Base-by-base conservation (phyloP, 2,797 vertebrate genomes). In the Catharus ustulatus region DNA sequence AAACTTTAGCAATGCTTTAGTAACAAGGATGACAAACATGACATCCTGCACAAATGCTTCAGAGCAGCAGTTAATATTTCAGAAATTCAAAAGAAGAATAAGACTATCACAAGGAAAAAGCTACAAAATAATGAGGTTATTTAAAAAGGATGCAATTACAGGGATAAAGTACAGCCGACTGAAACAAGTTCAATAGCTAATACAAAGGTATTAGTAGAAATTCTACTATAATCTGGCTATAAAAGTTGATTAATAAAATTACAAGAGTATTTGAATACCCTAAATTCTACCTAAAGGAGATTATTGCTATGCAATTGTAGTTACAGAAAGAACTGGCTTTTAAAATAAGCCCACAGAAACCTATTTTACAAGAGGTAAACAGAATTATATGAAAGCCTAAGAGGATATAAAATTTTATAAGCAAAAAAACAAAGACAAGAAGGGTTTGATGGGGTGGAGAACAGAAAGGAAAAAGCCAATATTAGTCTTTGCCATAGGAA, bases 251-350 rank as follows among this genome's bases (percentile, higher is more conserved):
- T 72, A 64, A 61, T 40, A 89, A 90, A 84, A 64, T 58, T 49
- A 46, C 27, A 59, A 57, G 62, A 36, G 13, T 52, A 61, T 82
- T 78, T 94, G 30, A 93, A 75, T 88, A 61, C 30, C 16, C 82
- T 40, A 77, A 95, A 94, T 93, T 95, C 61, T 76, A 61, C 26
- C 43, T 71, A 84, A 95, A 91, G 34, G 27, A 91, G 46, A 88
- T 90, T 71, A 93, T 55, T 92, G 23, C 22, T 84, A n/a, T 49
- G 36, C 77, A 86, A 74, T 20, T 69, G 49, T 84, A 92, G 48
- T 32, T 89, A 48, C 79, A 90, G 92, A 94, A 86, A 42, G 48
- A 87, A 68, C 30, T 49, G 26, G 7, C 11, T 95, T 89, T 90
- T 55, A 46, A 94, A 92, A 84, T 75, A 96, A 94, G 63, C 15